Evolutionary conservation across 2,888 invertebrate genomes (phyloP), one percentile per base, ranked within the genome.

Genomic region (Nineta flava): DNA sequence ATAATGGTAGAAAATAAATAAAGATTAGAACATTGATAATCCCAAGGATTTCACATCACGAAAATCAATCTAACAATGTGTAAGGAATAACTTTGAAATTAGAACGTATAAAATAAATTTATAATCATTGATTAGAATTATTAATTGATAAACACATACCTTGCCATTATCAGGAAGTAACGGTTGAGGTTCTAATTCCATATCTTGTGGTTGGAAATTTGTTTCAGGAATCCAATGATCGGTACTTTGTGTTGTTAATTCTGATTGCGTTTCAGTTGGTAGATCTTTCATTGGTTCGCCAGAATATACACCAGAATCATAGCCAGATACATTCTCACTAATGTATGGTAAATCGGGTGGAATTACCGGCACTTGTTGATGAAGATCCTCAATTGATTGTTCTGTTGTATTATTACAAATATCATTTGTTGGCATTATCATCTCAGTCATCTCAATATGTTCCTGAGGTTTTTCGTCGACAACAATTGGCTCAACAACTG

Each of bases 401-500:
- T n/a, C n/a, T 13, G 15, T 3, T 4, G 38, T n/a, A 26, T 26
- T 26, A 26, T 7, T 26, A 6, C 26, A 26, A 5, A 26, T 26
- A 26, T 26, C 26, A 26, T 26, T 26, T n/a, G 38, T 38, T 13
- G 38, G n/a, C 7, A 15, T n/a, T 38, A n/a, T 6, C 3, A 13
- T 7, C 5, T 13, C n/a, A 38, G 38, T 4, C 9, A 32, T n/a
- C 4, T 38, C 9, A 9, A 9, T 10, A 32, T 38, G n/a, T 9
- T 38, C 38, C 12, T 13, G 43, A 21, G 15, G 9, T 26, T 21
- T 44, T 9, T 48, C 40, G 7, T 40, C 41, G 12, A 12, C 16
- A 10, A 12, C 21, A 19, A 13, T 15, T 6, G 47, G 40, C 9
- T 61, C 50, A 64, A 61, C 2, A 65, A 53, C 45, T 62, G 60